Evolutionary conservation across 2,888 invertebrate genomes (phyloP).

Genomic region (Fabriciana adippe): DNA sequence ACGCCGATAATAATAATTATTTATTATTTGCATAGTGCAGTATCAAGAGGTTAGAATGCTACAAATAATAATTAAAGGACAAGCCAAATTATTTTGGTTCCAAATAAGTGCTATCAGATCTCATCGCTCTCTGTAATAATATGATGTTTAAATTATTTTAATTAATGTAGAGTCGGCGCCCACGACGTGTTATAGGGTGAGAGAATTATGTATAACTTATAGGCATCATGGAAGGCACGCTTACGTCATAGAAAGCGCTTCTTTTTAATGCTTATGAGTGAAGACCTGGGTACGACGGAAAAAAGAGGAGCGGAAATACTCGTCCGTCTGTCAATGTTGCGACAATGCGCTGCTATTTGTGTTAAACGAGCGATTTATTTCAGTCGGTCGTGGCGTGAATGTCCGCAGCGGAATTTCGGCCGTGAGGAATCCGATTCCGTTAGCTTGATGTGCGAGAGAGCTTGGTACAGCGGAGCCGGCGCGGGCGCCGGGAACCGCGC

Average conservation of each 20-base stretch:
- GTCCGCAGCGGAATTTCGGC: constrained; percentile 79
- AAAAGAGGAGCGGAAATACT: constrained; percentile 77
- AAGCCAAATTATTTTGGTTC: not conserved
- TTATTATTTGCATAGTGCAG: constrained; percentile 17
- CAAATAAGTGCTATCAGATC: not conserved
- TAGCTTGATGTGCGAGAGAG: constrained; percentile 59
- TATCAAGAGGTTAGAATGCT: constrained; percentile 14
- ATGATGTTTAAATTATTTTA: constrained; percentile 11
- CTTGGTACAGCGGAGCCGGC: constrained; percentile 40
- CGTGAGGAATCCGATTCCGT: constrained; percentile 77
- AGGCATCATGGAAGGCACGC: constrained; percentile 51
- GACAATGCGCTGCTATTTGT: constrained; percentile 80
- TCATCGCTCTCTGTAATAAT: not conserved
- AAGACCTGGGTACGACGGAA: constrained; percentile 47
- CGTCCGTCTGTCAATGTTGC: constrained; percentile 75
- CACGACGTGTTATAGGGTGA: constrained; percentile 45
- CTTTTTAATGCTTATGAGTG: constrained; percentile 39
- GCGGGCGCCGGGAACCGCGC: constrained; percentile 37
- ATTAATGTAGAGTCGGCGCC: constrained; percentile 21
- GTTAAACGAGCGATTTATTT: constrained; percentile 81
- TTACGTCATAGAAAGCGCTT: constrained; percentile 62
- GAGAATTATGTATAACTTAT: constrained; percentile 48
- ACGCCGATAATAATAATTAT: not conserved
- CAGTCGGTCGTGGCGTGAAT: constrained; percentile 79
- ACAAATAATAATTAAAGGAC: not conserved